Evolutionary conservation across 1,140 invertebrate genomes (phyloP), one percentile per base, ranked within the genome.

Genomic region (Lordiphosa clarofinis): DNA sequence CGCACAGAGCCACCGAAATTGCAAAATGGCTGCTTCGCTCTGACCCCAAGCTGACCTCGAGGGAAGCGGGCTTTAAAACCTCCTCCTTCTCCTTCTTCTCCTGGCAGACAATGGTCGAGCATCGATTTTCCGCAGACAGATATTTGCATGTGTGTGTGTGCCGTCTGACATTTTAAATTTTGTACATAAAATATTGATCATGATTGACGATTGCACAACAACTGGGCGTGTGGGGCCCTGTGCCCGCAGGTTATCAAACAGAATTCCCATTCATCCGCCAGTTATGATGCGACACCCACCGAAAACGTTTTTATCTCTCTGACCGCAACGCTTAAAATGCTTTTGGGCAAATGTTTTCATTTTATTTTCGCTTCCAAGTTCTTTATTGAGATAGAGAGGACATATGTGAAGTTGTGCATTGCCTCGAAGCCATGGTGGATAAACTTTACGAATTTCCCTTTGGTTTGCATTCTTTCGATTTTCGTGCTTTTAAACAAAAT

Each of bases 151-250:
- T 65, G 28, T 15, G 49, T 44, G 19, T 70, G 54, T 72, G 56
- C 40, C 50, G 40, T 43, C 57, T 66, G 66, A 61, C 67, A 68
- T 84, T 73, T 61, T 63, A 73, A 78, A 73, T 78, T 48, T 69
- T 58, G 48, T 59, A 60, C 62, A 78, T 78, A 56, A 82, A 82
- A 84, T 72, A 82, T 82, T 84, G 78, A 82, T 73, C 79, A 76
- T 57, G 64, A 64, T 61, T 72, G 76, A 60, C 59, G 67, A 72
- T 68, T 59, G 71, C 42, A 36, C 40, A 43, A 39, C 50, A 46
- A 56, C 43, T 8, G 10, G 24, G 10, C 19, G 10, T 2, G 28
- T 49, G 39, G 39, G 42, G 43, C 33, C 33, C 38, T 47, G 28
- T 39, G 48, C 58, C 71, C 56, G 58, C 76, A 81, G 71, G 56